A percentile compares a stretch with the other conserved stretches of the same genome.
These are phyloP conservation scores for Diplosoma virens DNA, from an alignment of 23 tunicate genomes.

Conservation along the genomic window DNA sequence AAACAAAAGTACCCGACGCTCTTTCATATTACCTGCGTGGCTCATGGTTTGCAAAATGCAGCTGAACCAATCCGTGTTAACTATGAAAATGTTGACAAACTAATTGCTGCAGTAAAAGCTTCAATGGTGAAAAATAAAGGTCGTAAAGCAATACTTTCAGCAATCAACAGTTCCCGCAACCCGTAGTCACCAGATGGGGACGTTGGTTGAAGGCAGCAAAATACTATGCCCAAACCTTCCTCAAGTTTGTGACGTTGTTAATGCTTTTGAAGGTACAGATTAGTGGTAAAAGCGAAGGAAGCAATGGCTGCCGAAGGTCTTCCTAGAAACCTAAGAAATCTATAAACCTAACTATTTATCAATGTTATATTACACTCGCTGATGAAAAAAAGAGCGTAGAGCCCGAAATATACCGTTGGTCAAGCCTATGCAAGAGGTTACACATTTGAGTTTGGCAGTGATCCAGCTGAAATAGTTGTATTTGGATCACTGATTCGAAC, in stretches of 20 bases:
- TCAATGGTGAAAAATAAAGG: constrained; percentile 32
- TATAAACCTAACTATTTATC: too few species aligned
- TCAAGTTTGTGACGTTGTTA: constrained; percentile 18
- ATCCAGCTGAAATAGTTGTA: too few species aligned
- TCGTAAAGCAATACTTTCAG: constrained; percentile 21
- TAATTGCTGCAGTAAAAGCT: constrained; percentile 37
- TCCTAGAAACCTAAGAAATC: constrained; percentile 26
- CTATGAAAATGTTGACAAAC: constrained; percentile 20
- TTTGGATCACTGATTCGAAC: too few species aligned
- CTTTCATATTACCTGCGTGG: constrained; percentile 31
- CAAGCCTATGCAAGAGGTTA: too few species aligned
- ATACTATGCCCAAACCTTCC: constrained; percentile 33
- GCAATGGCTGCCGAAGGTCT: constrained; percentile 20
- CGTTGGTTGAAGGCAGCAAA: constrained; percentile 36
- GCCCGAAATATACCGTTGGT: constrained; percentile 26
- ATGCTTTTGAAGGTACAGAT: constrained; percentile 29
- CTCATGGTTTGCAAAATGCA: constrained; percentile 28
- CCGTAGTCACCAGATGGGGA: constrained; percentile 41
- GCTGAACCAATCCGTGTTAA: constrained; percentile 16
- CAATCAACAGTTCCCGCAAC: constrained; percentile 39
- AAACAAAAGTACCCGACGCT: constrained; percentile 28
- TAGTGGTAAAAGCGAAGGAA: constrained; percentile 26
- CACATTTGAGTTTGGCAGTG: too few species aligned
- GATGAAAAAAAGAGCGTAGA: constrained; percentile 30
- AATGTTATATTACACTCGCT: constrained; percentile 21